Evolutionary conservation across 2,797 vertebrate species (phyloP), one percentile per base, ranked within the genome.

Genomic region (Eulemur rubriventer): DNA sequence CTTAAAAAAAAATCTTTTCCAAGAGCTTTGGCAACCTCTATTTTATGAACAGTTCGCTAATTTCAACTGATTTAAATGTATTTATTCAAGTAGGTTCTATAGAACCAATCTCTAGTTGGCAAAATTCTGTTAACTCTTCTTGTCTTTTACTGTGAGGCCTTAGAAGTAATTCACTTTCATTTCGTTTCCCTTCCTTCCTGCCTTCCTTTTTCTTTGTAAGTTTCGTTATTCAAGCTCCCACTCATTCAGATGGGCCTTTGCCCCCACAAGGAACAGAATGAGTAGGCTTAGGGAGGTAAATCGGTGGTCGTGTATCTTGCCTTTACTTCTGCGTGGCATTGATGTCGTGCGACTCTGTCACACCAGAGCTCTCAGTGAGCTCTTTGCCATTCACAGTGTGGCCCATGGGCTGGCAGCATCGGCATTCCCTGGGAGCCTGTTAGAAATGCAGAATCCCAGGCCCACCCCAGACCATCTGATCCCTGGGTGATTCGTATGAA

Each of bases 11-110:
- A 52, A 24, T 43, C 6, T 91, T 70, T 90, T 55, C 61, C 30
- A 57, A 57, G 79, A 24, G 28, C 55, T 82, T 89, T 57, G 35
- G 43, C 35, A 82, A 46, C 48, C 73, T 95, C 57, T 52, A 4
- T 61, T 30, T 50, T 28, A 89, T 48, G 41, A 92, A 70, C 7
- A 46, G 38, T 46, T 83, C 46, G 55, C 48, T 86, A 48, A 75
- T 83, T 89, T 85, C 82, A 95, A 86, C 63, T 88, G 78, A 78
- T 41, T 88, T 85, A 63, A 92, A 81, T 83, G 57, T 59, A 61
- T 89, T 86, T 96, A 67, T 94, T 93, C 73, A 91, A 82, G 63
- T 35, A 86, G 46, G 33, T 79, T 69, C 67, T 48, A 61, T 26
- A 89, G 50, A 63, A 59, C 35, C 63, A 65, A 70, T 63, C 75